A percentile compares a stretch with the other conserved stretches of the same genome.
These are phyloP conservation scores for Silurus glanis DNA, from an alignment of 2,113 vertebrate genomes.

Conservation along the genomic window DNA sequence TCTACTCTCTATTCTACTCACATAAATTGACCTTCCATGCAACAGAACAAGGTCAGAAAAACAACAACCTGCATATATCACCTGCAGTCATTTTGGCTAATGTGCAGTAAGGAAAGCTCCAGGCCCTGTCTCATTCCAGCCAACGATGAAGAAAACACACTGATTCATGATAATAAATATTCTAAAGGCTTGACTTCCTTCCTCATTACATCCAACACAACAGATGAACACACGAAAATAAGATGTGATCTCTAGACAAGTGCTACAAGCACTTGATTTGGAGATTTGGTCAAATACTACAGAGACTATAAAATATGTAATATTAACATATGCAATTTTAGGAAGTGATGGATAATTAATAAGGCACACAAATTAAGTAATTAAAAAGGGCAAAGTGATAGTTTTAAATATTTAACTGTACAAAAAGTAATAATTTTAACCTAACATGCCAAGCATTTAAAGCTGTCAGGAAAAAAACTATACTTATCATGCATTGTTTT, in stretches of 20 bases:
- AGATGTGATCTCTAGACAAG: background rate
- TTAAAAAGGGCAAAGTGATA: background rate
- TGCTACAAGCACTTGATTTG: background rate
- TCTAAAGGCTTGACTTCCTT: background rate
- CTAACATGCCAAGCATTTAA: background rate
- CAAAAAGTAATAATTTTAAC: background rate
- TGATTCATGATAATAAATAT: conserved; percentile 23
- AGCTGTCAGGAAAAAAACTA: background rate
- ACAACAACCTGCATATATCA: conserved; percentile 12
- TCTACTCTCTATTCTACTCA: conserved; percentile 15
- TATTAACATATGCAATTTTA: background rate
- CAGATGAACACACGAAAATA: conserved; percentile 8
- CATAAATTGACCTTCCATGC: conserved; percentile 19
- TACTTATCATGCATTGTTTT: background rate
- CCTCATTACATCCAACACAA: conserved; percentile 19
- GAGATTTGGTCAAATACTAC: conserved; percentile 10
- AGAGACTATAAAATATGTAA: background rate
- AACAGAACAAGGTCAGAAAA: conserved; percentile 29
- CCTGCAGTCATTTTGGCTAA: conserved; percentile 10
- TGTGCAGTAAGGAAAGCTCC: background rate
- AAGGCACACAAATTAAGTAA: background rate
- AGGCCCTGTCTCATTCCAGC: conserved; percentile 20
- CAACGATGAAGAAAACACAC: conserved; percentile 13
- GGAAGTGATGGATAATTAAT: background rate
- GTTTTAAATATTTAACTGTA: background rate